These are phyloP conservation scores for Holacanthella duospinosa DNA, from an alignment of 2,888 invertebrate genomes.

Conservation along the genomic window DNA sequence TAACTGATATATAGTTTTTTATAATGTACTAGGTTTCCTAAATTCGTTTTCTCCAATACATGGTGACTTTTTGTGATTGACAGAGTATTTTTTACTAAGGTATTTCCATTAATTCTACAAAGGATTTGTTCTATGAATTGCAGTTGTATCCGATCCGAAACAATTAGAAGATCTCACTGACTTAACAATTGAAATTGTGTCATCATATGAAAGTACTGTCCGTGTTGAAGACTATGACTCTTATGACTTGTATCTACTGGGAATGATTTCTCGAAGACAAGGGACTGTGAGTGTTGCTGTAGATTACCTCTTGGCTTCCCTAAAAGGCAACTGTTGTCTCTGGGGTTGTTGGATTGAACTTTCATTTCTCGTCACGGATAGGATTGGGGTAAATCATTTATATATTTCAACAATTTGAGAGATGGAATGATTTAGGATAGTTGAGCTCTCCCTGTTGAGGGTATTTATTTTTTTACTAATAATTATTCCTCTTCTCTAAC, in stretches of 20 bases:
- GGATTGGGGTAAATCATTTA: constrained; percentile 51
- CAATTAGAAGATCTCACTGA: constrained; percentile 32
- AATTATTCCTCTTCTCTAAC: neutral
- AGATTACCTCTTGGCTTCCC: constrained; percentile 65
- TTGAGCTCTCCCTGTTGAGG: no score
- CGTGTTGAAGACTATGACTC: constrained; percentile 58
- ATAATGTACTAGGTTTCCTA: no score
- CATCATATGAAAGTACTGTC: constrained; percentile 27
- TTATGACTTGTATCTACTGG: constrained; percentile 77
- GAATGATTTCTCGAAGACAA: constrained; percentile 76
- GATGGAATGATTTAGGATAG: no score
- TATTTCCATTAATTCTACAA: constrained; percentile 5
- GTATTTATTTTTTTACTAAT: no score
- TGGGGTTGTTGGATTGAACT: constrained; percentile 96
- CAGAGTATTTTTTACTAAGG: neutral
- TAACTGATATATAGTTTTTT: no score
- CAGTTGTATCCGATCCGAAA: constrained; percentile 34
- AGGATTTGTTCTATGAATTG: no score
- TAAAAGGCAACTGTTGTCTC: constrained; percentile 67
- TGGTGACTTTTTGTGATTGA: neutral
- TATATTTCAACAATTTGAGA: no score
- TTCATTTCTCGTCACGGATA: constrained; percentile 69
- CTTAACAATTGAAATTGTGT: constrained; percentile 28
- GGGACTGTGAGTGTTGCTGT: constrained; percentile 68
- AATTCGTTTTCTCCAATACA: neutral